A percentile compares a stretch with the other conserved stretches of the same genome.
phyloP scores from a whole-genome alignment of 2,113 vertebrate species.

The Nesogale talazaci region DNA sequence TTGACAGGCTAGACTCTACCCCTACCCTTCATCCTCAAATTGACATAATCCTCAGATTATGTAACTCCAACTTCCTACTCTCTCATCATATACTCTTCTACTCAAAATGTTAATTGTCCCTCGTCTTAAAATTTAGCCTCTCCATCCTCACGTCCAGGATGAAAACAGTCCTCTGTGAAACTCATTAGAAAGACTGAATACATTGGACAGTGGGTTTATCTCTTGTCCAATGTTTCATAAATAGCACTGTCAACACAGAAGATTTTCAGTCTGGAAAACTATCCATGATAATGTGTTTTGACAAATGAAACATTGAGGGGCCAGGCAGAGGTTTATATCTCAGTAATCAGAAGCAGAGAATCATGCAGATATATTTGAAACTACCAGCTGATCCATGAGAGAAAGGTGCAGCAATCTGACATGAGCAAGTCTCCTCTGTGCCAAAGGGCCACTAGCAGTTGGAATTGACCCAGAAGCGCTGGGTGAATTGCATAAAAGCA shows the following conservation, averaged over 20 bases:
- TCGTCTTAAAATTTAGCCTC: not conserved
- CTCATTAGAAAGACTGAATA: not conserved
- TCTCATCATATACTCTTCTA: slow-evolving; percentile 1
- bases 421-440: too few species aligned
- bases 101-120: slow-evolving; percentile 59
- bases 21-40: too few species aligned
- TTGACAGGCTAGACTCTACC: too few species aligned
- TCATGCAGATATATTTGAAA: not conserved
- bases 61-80: not conserved
- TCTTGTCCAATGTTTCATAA: slow-evolving; percentile 11
- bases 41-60: too few species aligned
- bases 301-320: slow-evolving; percentile 21
- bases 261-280: slow-evolving; percentile 33
- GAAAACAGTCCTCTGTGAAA: slow-evolving; percentile 35
- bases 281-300: not conserved
- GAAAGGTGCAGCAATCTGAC: too few species aligned
- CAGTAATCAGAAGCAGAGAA: slow-evolving; percentile 8
- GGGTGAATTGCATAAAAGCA: not conserved
- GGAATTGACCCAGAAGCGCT: too few species aligned
- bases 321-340: not conserved
- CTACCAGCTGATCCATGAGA: too few species aligned
- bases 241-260: slow-evolving; percentile 20
- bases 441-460: too few species aligned
- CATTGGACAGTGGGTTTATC: slow-evolving; percentile 1
- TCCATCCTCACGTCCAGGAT: not conserved